A percentile compares a stretch with the other conserved stretches of the same genome.
phyloP scores from a whole-genome alignment of 1,140 invertebrate genomes.

The Tetramorium alpestre region DNA sequence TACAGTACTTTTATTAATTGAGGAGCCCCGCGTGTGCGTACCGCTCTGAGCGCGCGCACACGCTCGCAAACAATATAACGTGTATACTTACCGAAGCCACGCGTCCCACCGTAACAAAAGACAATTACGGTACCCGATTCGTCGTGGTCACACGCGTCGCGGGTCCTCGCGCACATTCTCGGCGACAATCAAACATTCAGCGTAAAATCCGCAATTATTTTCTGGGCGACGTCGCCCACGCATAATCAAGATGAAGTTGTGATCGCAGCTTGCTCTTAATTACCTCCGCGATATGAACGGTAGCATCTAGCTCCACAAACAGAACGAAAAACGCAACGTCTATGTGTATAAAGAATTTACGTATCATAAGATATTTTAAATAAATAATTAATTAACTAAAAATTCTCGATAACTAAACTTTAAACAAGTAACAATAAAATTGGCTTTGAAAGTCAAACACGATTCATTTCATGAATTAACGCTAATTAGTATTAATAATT shows the following conservation, averaged over 20 bases:
- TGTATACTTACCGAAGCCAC: constrained; percentile 31
- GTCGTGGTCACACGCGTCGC: constrained; percentile 47
- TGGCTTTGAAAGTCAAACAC: no score
- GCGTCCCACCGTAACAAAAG: constrained; percentile 56
- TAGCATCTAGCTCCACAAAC: background rate
- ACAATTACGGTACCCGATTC: constrained; percentile 69
- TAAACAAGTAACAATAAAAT: no score
- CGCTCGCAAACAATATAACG: constrained; percentile 51
- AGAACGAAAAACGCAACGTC: background rate
- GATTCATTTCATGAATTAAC: no score
- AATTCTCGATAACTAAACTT: no score
- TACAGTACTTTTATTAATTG: constrained; percentile 80
- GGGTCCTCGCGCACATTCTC: background rate
- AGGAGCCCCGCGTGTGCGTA: constrained; percentile 50
- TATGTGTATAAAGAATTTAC: background rate
- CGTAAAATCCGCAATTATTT: constrained; percentile 42
- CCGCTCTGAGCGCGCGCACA: constrained; percentile 24
- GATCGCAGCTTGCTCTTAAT: constrained; percentile 22
- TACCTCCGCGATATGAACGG: background rate
- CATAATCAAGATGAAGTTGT: constrained; percentile 20
- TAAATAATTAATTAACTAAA: no score
- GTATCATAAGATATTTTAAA: no score
- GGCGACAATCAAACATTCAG: constrained; percentile 47
- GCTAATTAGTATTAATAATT: no score
- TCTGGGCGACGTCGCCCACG: constrained; percentile 16